These are phyloP conservation scores for Eulemur albifrons DNA, from an alignment of 2,797 vertebrate genomes.

Conservation along the genomic window DNA sequence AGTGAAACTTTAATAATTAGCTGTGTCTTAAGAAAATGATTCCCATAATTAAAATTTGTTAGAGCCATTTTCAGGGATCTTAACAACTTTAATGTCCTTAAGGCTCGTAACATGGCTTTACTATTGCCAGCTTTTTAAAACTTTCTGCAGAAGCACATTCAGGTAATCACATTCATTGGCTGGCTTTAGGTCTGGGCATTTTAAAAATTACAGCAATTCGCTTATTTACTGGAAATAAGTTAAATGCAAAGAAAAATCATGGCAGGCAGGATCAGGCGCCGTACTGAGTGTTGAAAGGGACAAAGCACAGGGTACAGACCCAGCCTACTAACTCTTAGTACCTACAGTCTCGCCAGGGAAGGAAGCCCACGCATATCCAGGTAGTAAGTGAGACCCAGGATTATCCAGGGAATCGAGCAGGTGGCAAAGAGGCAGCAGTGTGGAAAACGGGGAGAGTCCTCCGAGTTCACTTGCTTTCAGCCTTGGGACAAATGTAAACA, in stretches of 20 bases:
- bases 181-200: neutral
- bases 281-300: neutral
- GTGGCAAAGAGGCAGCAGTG: neutral
- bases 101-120: neutral
- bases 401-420: neutral
- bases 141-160: neutral
- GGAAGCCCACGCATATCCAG: neutral
- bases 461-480: neutral
- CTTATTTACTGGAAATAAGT: neutral
- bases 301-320: accelerated
- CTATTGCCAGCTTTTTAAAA: neutral
- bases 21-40: neutral
- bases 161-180: neutral
- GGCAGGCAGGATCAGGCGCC: neutral
- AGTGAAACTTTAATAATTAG: neutral
- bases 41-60: neutral
- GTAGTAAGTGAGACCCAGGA: neutral
- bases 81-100: neutral
- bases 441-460: accelerated
- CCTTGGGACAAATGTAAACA: neutral
- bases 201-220: neutral
- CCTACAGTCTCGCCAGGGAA: neutral
- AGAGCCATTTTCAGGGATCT: neutral
- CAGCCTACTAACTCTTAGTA: neutral
- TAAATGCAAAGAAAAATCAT: neutral